Evolutionary conservation across 2,797 vertebrate species (phyloP), one percentile per base, ranked within the genome.

Genomic region (Sternotherus odoratus): DNA sequence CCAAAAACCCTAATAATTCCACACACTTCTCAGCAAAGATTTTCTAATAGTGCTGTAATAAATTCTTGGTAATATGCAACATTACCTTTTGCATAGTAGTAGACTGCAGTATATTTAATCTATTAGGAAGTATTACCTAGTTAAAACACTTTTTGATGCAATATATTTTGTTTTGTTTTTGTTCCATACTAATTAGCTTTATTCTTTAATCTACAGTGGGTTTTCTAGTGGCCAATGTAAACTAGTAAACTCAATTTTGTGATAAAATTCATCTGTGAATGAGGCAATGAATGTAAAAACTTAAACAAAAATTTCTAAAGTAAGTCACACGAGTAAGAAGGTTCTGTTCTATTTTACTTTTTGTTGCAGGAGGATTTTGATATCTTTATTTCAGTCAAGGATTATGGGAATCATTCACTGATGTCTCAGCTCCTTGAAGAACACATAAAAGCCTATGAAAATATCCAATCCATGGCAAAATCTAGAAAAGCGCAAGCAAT

Each of bases 321-420:
- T 28, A 75, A 48, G 2, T 24, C 46, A 39, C 0, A 3, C 23
- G 12, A 60, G 60, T 39, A 46, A 1, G 79, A 88, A 72, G 19
- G 17, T 1, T 5, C 56, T 4, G 19, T 54, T n/a, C 36, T 90
- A 84, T 49, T 86, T 30, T 72, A 49, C 30, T 17, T 19, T 85
- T 88, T 91, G n/a, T 90, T 92, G 26, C 95, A 99, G 99, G 99
- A 99, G 95, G 98, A 99, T 95, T 99, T 99, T 96, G 98, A 98
- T 87, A 98, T 99, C 95, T 99, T 99, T 93, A 98, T 99, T 96
- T 98, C 99, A 1, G 98, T 98, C 5, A 98, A 98, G 74, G 98
- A 99, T 90, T 99, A 99, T 4, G 98, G 98, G 79, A 98, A 98
- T 94, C 98, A 97, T 17, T 96, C 96, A 2, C 94, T 99, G 86